Percentiles rank a stretch among this genome's conserved stretches.
Evolutionary conservation across 2,113 vertebrate species (phyloP).

Genomic region (Atherinomorus stipes): DNA sequence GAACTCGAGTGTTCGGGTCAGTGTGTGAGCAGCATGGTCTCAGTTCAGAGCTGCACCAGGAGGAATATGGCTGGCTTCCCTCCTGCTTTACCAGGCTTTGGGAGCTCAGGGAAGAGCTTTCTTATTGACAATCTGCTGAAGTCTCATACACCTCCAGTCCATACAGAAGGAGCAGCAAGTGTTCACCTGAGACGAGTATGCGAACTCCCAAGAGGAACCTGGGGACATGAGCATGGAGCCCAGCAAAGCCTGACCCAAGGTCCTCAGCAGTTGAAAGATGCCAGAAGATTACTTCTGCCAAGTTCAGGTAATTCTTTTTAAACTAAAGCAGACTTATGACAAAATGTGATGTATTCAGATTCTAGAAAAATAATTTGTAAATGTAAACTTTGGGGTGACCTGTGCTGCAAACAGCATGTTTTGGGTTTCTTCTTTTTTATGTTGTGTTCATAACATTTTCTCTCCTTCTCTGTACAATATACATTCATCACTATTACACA

Average conservation of each 20-base stretch:
- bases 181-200: constrained; percentile 80
- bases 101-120: constrained; percentile 92
- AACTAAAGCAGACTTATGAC: neutral
- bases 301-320: constrained; percentile 70
- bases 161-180: constrained; percentile 59
- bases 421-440: too few species aligned
- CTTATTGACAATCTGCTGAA: constrained; percentile 93
- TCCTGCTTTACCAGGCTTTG: constrained; percentile 84
- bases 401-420: too few species aligned
- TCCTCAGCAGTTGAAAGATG: constrained; percentile 63
- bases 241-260: constrained; percentile 50
- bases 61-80: constrained; percentile 83
- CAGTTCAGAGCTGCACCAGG: constrained; percentile 77
- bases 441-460: neutral
- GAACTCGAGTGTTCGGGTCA: constrained; percentile 63
- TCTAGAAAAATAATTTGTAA: neutral
- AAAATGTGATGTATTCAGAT: neutral
- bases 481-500: neutral
- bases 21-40: constrained; percentile 70
- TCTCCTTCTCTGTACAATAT: neutral
- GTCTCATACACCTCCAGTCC: constrained; percentile 74
- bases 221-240: constrained; percentile 79
- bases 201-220: constrained; percentile 74
- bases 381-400: neutral
- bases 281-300: constrained; percentile 48